These are phyloP conservation scores for Megaceryle alcyon DNA, from an alignment of 2,797 vertebrate genomes.

Conservation along the genomic window DNA sequence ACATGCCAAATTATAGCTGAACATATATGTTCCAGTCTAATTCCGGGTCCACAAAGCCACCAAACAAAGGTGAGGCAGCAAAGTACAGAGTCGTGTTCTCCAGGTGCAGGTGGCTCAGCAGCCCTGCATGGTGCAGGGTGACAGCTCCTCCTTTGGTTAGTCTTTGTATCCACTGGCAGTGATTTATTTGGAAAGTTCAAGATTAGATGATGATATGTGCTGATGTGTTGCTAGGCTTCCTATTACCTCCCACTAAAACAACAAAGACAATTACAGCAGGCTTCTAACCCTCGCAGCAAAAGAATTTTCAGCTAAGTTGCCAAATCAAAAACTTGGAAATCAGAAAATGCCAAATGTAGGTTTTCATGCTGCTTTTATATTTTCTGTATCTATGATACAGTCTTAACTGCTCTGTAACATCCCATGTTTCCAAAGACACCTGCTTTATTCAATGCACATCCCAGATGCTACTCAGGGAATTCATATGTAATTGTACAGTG, in stretches of 20 bases:
- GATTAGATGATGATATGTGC: neutral
- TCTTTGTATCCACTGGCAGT: neutral
- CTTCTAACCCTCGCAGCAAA: neutral
- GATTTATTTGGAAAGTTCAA: neutral
- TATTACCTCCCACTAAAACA: neutral
- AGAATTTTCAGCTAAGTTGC: neutral
- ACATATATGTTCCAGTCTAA: neutral
- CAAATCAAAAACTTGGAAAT: neutral
- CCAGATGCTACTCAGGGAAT: neutral
- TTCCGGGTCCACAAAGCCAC: neutral
- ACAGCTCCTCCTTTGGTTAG: neutral
- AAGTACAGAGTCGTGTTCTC: neutral
- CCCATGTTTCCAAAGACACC: neutral
- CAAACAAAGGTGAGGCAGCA: neutral
- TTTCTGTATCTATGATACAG: neutral
- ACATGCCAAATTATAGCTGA: neutral
- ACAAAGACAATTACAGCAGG: neutral
- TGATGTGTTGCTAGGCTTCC: neutral
- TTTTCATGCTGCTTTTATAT: neutral
- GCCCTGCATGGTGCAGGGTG: rapidly evolving
- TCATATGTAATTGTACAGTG: neutral
- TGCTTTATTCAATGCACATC: neutral
- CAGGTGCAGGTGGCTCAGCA: neutral
- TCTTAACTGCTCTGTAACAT: neutral
- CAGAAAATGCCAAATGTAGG: neutral